Conservation (phyloP, 2,113 vertebrate species). For the Syngnathus floridae region DNA sequence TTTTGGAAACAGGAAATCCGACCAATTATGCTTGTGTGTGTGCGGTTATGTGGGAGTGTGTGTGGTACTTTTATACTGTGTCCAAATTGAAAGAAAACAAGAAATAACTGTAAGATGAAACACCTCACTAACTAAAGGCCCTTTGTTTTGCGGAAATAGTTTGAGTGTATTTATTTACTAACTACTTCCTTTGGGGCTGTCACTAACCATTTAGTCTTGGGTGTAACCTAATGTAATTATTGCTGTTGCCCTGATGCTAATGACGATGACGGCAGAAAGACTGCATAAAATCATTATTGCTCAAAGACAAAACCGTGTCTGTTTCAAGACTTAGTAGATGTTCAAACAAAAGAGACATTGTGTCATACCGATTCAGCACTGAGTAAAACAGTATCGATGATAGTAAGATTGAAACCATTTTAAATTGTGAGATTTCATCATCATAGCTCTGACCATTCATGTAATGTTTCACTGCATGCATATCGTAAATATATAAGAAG, state of each 20-base stretch:
- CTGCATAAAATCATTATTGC: constrained; percentile 49
- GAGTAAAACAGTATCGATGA: not conserved
- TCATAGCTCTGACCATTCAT: not conserved
- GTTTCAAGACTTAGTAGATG: not conserved
- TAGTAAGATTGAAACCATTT: not conserved
- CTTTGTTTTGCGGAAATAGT: constrained; percentile 34
- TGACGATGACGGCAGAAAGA: constrained; percentile 17
- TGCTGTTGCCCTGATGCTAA: constrained; percentile 15
- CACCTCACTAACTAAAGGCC: constrained; percentile 42
- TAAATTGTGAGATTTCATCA: not conserved
- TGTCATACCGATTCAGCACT: not conserved
- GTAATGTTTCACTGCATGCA: not conserved
- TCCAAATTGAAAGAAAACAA: constrained; percentile 23
- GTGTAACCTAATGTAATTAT: constrained; percentile 11
- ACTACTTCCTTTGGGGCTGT: constrained; percentile 25
- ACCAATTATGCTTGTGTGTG: not conserved
- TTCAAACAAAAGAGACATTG: not conserved
- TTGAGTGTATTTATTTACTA: not conserved
- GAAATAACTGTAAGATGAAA: constrained; percentile 25
- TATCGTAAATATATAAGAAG: not conserved
- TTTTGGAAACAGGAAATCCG: not conserved
- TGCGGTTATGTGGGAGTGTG: not conserved
- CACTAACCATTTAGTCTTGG: constrained; percentile 11
- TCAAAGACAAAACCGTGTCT: not conserved
- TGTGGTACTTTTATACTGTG: not conserved